Evolutionary conservation across 2,888 invertebrate species (phyloP).

Genomic region (Philhelius pedissequus): DNA sequence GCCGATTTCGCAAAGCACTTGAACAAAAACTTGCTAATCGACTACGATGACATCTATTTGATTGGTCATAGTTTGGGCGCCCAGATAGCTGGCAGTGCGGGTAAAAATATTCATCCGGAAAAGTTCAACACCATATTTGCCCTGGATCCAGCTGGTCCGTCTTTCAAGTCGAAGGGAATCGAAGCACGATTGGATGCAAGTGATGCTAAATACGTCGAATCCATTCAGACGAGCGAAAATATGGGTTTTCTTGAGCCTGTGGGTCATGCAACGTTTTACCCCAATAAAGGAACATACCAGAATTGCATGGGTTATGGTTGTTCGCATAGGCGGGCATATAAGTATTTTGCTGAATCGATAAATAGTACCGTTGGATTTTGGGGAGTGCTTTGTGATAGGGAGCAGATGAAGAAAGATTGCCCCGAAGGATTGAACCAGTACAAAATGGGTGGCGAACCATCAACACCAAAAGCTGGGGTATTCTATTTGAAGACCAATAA

Average conservation of each 20-base stretch:
- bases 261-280: constrained; percentile 79
- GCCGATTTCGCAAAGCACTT: constrained; percentile 75
- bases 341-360: constrained; percentile 76
- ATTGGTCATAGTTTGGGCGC: constrained; percentile 79
- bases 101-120: constrained; percentile 73
- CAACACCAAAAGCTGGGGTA: constrained; percentile 74
- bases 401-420: constrained; percentile 71
- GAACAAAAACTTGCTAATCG: constrained; percentile 70
- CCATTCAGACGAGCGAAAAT: constrained; percentile 77
- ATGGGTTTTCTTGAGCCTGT: constrained; percentile 76
- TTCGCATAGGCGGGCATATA: constrained; percentile 76
- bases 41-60: constrained; percentile 74
- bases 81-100: constrained; percentile 78
- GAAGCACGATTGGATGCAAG: constrained; percentile 75
- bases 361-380: constrained; percentile 75
- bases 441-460: constrained; percentile 78
- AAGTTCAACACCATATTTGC: constrained; percentile 76
- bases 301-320: constrained; percentile 77
- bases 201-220: constrained; percentile 78
- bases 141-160: constrained; percentile 78
- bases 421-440: constrained; percentile 72
- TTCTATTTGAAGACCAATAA: constrained; percentile 75
- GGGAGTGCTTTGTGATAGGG: constrained; percentile 74
- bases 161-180: constrained; percentile 73
- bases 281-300: constrained; percentile 77